Conservation (phyloP, 2,888 invertebrate genomes). For the Adela reaumurella region DNA sequence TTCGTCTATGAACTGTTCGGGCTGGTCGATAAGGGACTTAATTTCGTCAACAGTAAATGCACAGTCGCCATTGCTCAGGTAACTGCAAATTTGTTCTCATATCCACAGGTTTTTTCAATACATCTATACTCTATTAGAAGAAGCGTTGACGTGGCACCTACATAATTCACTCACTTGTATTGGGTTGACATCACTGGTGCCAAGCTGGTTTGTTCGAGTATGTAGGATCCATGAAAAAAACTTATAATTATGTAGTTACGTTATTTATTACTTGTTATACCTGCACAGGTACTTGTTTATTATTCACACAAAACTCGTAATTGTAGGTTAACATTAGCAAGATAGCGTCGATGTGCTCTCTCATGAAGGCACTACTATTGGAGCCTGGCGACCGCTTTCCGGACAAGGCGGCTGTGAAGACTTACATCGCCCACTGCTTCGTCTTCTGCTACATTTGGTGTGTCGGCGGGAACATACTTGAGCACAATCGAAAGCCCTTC, state of each 20-base stretch:
- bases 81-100: too few species aligned
- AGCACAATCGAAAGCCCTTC: slow-evolving; percentile 63
- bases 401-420: slow-evolving; percentile 60
- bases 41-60: slow-evolving; percentile 66
- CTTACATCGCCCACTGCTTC: slow-evolving; percentile 72
- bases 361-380: slow-evolving; percentile 67
- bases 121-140: too few species aligned
- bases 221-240: too few species aligned
- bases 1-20: slow-evolving; percentile 66
- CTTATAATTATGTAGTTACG: too few species aligned
- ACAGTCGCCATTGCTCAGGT: slow-evolving; percentile 74
- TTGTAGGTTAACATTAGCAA: slow-evolving; percentile 87
- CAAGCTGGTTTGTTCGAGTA: too few species aligned
- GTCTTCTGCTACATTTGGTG: slow-evolving; percentile 82
- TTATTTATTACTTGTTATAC: too few species aligned
- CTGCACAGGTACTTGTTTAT: too few species aligned
- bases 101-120: too few species aligned
- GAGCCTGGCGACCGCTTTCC: slow-evolving; percentile 59
- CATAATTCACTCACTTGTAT: too few species aligned
- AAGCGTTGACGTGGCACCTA: too few species aligned
- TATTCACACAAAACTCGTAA: too few species aligned
- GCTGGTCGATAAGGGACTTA: slow-evolving; percentile 65
- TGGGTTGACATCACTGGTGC: too few species aligned
- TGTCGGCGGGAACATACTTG: slow-evolving; percentile 79
- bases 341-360: slow-evolving; percentile 67